Evolutionary conservation across 2,113 vertebrate species (phyloP), one percentile per base, ranked within the genome.

Genomic region (Etia nguti): DNA sequence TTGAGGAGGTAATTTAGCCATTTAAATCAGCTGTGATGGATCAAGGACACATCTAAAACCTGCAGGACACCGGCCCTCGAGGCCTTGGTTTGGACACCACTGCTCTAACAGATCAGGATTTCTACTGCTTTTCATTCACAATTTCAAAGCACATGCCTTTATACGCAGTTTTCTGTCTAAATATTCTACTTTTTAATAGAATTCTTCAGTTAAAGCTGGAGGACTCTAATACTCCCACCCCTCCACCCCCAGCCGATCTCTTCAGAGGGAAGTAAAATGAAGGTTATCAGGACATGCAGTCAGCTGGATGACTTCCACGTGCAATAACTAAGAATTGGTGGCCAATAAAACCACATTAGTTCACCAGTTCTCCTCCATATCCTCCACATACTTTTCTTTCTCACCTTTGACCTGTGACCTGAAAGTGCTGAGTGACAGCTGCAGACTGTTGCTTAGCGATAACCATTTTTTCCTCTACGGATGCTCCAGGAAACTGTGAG

Each of bases 1-100:
- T 9, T 3, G 24, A 59, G 24, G 56, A 29, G 54, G 54, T 6
- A 55, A 24, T 22, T 10, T 0, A 54, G 50, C 0, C 0, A 55
- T 55, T 55, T 55, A 12, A 55, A 55, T 55, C 52, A 55, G 52
- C 54, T 7, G n/a, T 7, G 56, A 16, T 16, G 56, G 26, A 16
- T 16, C 56, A 29, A 31, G 29, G 16, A 60, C 16, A 20, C 31
- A 34, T 4, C 29, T 34, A 60, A 1, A 60, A 34, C 29, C 29
- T 60, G 29, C 29, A 60, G 59, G 59, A 60, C 9, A 60, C 57
- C 1, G 5, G 16, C 57, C 8, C 57, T 60, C 8, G 1, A 60
- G 57, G 3, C 3, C 57, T 60, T 26, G 57, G 31, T 26, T 60
- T 60, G 2, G 57, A 60, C 15, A 60, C 26, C 57, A 3, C 20